Conservation (phyloP, 2,797 vertebrate species). For the Pelodytes ibericus region DNA sequence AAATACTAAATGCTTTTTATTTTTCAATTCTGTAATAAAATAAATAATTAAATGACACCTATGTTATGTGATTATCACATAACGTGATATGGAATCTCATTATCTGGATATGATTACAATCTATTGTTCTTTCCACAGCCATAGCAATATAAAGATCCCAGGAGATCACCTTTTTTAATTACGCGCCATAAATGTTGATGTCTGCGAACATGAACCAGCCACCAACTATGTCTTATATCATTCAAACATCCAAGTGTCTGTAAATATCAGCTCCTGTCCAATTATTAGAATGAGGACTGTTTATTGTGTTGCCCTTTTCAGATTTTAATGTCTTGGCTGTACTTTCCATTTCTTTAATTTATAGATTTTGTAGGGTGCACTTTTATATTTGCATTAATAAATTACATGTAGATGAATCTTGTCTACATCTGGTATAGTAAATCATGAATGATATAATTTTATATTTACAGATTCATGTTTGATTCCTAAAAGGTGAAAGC, state of each 20-base stretch:
- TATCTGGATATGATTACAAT: neutral
- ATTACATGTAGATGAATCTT: neutral
- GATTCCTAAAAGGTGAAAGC: too few species aligned
- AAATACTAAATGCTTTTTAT: too few species aligned
- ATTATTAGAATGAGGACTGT: slow-evolving; percentile 46
- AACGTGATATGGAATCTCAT: slow-evolving; percentile 8
- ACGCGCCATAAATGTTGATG: neutral
- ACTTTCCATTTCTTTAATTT: neutral
- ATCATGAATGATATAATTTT: neutral
- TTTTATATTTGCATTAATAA: neutral
- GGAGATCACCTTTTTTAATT: neutral
- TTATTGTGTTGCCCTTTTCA: slow-evolving; percentile 36
- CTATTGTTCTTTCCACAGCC: neutral
- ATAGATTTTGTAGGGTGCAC: too few species aligned
- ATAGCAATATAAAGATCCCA: neutral
- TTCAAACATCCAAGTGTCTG: neutral
- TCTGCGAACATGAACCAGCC: neutral
- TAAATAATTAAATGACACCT: neutral
- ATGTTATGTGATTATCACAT: neutral
- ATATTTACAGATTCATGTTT: neutral
- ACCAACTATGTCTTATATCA: neutral
- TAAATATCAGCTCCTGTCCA: slow-evolving; percentile 51
- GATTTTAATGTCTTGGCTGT: slow-evolving; percentile 30
- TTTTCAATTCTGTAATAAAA: too few species aligned
- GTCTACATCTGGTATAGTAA: neutral